These are phyloP conservation scores for Pomatorhinus ruficollis DNA, from an alignment of 2,113 vertebrate genomes.

Conservation along the genomic window DNA sequence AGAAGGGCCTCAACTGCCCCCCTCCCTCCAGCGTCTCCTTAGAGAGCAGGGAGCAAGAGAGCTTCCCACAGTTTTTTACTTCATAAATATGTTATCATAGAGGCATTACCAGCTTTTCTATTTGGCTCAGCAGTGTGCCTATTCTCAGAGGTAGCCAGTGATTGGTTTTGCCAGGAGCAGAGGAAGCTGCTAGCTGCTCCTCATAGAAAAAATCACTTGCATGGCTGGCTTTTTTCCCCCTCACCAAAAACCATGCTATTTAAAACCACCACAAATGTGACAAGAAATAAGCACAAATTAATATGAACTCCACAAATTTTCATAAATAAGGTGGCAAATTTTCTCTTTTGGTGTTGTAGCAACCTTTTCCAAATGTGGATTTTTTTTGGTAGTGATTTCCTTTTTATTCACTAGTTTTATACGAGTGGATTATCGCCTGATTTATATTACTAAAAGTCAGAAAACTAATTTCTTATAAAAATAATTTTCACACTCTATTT, in stretches of 20 bases:
- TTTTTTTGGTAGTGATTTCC: neutral
- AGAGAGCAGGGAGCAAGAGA: neutral
- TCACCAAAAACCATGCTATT: neutral
- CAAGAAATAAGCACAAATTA: neutral
- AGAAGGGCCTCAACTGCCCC: no score
- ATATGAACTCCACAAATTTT: neutral
- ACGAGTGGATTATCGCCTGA: neutral
- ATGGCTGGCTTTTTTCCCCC: neutral
- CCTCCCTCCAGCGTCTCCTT: neutral
- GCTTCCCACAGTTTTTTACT: neutral
- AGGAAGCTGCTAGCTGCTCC: neutral
- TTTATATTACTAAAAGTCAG: neutral
- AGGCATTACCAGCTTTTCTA: neutral
- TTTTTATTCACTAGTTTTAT: neutral
- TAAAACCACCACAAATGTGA: neutral
- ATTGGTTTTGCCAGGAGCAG: neutral
- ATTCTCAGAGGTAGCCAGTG: neutral
- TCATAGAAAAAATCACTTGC: neutral
- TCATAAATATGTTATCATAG: neutral
- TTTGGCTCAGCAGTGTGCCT: neutral
- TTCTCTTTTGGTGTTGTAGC: neutral
- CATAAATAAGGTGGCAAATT: neutral
- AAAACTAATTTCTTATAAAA: neutral
- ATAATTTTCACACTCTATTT: neutral
- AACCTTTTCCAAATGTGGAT: neutral